These are phyloP conservation scores for Novumbra hubbsi DNA, from an alignment of 2,797 vertebrate genomes.

Conservation along the genomic window DNA sequence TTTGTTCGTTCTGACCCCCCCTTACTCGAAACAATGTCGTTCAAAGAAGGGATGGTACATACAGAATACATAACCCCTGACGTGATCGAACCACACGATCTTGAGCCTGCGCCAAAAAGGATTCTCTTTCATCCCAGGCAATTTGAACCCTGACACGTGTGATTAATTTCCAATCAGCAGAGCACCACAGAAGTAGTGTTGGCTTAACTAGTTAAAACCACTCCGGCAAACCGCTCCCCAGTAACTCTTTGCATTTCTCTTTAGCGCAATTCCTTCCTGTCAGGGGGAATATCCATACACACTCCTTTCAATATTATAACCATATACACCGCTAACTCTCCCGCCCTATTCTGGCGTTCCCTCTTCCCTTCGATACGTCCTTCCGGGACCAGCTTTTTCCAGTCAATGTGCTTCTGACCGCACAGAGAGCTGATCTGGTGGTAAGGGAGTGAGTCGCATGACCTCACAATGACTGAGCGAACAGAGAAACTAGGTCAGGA, in stretches of 20 bases:
- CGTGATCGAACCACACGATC: neutral
- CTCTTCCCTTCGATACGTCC: neutral
- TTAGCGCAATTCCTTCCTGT: conserved; percentile 19
- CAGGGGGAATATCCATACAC: neutral
- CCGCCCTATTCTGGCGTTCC: neutral
- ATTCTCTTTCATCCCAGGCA: neutral
- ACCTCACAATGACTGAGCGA: neutral
- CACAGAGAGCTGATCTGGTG: neutral
- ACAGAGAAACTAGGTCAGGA: conserved; percentile 2
- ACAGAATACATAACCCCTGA: neutral
- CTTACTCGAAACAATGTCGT: neutral
- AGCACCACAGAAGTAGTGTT: neutral
- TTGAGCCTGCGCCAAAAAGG: conserved; percentile 51
- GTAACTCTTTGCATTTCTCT: neutral
- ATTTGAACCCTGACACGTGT: neutral
- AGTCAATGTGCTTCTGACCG: neutral
- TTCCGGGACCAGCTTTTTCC: neutral
- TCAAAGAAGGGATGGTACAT: neutral
- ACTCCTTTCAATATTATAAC: neutral
- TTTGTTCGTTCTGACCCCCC: neutral
- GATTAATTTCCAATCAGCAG: neutral
- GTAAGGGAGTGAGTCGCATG: neutral
- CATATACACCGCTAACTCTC: neutral
- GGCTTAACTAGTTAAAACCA: neutral
- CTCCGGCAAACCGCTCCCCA: neutral